Evolutionary conservation across 1,140 invertebrate species (phyloP).

Genomic region (Branchinecta lynchi): DNA sequence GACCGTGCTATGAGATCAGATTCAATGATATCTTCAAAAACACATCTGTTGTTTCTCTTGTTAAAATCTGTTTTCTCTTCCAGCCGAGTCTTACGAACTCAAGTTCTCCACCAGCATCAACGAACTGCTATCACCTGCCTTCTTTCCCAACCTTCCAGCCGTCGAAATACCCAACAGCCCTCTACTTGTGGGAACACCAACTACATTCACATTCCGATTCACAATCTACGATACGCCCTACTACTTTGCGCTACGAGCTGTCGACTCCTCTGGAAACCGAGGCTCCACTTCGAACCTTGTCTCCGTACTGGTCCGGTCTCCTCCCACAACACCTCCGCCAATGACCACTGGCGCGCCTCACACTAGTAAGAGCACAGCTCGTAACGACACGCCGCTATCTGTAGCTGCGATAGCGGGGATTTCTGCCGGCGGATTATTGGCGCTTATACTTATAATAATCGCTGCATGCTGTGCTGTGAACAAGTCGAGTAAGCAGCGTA

Average conservation of each 20-base stretch:
- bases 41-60: neutral
- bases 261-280: constrained; percentile 30
- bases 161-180: constrained; percentile 29
- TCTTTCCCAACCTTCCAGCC: constrained; percentile 31
- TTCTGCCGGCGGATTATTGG: constrained; percentile 18
- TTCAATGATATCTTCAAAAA: no score
- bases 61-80: constrained; percentile 24
- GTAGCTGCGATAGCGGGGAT: constrained; percentile 19
- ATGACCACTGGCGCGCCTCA: constrained; percentile 17
- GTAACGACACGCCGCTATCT: constrained; percentile 15
- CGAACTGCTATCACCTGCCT: constrained; percentile 32
- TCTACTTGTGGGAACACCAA: constrained; percentile 32
- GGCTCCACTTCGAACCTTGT: constrained; percentile 42
- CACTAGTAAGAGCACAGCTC: constrained; percentile 7
- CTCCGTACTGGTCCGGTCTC: constrained; percentile 33
- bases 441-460: constrained; percentile 18
- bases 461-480: constrained; percentile 16
- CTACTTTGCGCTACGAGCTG: constrained; percentile 39
- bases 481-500: constrained; percentile 10
- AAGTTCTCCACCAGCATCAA: constrained; percentile 28
- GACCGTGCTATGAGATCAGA: no score
- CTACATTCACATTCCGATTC: constrained; percentile 34
- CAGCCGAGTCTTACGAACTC: constrained; percentile 36
- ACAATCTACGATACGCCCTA: constrained; percentile 33
- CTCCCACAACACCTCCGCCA: constrained; percentile 23